These are phyloP conservation scores for Rhinogobius similis DNA, from an alignment of 2,113 vertebrate genomes.

Conservation along the genomic window DNA sequence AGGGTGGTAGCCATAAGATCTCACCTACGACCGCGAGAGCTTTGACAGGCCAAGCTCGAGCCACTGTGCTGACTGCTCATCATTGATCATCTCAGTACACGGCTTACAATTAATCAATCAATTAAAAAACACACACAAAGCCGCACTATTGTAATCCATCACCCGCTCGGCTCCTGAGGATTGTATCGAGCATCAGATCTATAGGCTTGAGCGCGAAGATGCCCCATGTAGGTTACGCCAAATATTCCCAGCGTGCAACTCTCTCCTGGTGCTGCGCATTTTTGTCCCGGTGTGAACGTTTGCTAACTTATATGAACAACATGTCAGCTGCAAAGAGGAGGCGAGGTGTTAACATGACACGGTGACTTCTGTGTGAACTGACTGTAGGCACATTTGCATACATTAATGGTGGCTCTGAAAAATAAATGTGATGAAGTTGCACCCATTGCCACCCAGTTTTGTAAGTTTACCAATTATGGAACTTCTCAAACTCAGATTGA, in stretches of 20 bases:
- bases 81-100: conserved; percentile 65
- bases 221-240: background rate
- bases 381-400: too few relatives aligned
- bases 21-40: conserved; percentile 47
- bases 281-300: background rate
- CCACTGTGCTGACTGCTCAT: conserved; percentile 50
- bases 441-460: background rate
- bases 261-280: background rate
- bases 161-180: conserved; percentile 51
- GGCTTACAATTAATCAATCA: conserved; percentile 72
- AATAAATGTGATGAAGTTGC: background rate
- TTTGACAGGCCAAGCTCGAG: conserved; percentile 36
- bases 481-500: background rate
- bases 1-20: conserved; percentile 21
- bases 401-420: background rate
- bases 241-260: conserved; percentile 1
- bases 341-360: background rate
- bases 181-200: conserved; percentile 56
- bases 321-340: background rate
- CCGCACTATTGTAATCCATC: conserved; percentile 68
- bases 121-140: conserved; percentile 73
- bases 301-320: background rate
- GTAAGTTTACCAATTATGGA: background rate
- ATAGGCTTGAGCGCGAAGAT: conserved; percentile 42
- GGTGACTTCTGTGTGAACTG: background rate